A percentile compares a stretch with the other conserved stretches of the same genome.
Conservation (phyloP, 1,140 invertebrate genomes). For the Hestina assimilis region DNA sequence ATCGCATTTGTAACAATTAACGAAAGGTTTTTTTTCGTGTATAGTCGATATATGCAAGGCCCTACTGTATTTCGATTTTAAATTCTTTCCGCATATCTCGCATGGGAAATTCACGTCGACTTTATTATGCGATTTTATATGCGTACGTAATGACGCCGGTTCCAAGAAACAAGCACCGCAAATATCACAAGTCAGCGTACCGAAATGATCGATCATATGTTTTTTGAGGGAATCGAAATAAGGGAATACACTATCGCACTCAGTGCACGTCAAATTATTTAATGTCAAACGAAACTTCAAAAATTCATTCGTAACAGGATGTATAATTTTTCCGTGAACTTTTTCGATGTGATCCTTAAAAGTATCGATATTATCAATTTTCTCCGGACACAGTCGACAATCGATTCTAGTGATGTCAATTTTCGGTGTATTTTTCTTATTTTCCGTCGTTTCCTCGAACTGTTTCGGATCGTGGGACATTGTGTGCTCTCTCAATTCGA, state of each 20-base stretch:
- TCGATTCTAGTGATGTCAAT: constrained; percentile 68
- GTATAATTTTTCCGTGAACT: constrained; percentile 35
- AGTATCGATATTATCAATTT: constrained; percentile 39
- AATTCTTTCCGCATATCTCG: constrained; percentile 62
- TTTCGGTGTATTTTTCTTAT: constrained; percentile 64
- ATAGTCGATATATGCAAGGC: constrained; percentile 57
- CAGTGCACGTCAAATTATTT: constrained; percentile 40
- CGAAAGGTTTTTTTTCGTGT: constrained; percentile 61
- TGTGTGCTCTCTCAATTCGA: constrained; percentile 60
- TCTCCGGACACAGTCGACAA: constrained; percentile 50
- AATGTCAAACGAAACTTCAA: constrained; percentile 50
- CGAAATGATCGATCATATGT: constrained; percentile 67
- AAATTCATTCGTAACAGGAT: constrained; percentile 40
- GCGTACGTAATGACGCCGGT: constrained; percentile 48
- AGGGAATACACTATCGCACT: constrained; percentile 42
- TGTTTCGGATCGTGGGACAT: constrained; percentile 49
- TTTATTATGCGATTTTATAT: constrained; percentile 58
- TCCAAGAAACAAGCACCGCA: constrained; percentile 65
- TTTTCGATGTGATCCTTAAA: constrained; percentile 46
- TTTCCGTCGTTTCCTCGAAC: constrained; percentile 56
- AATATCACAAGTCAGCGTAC: constrained; percentile 60
- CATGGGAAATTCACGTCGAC: constrained; percentile 57
- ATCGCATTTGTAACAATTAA: constrained; percentile 66
- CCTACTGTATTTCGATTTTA: constrained; percentile 63
- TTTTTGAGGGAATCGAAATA: constrained; percentile 66